These are phyloP conservation scores for Toxotes jaculatrix DNA, from an alignment of 2,113 vertebrate species.

Conservation along the genomic window DNA sequence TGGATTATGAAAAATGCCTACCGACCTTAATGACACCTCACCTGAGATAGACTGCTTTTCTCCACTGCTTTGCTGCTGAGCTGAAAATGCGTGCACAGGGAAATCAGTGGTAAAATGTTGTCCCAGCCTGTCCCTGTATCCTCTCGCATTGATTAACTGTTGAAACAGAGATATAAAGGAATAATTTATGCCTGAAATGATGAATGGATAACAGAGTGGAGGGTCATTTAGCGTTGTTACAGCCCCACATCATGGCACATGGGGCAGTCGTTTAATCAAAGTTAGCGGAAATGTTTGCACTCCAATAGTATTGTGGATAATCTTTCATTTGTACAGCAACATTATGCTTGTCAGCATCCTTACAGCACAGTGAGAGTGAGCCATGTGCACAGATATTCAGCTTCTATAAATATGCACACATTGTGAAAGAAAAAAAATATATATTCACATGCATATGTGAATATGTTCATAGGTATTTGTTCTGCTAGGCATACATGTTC, in stretches of 20 bases:
- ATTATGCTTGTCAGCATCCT: not conserved
- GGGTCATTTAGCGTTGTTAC: slow-evolving; percentile 36
- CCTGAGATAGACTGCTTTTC: slow-evolving; percentile 65
- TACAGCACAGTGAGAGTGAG: not conserved
- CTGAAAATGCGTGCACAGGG: slow-evolving; percentile 65
- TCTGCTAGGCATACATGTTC: too few species aligned
- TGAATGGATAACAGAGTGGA: slow-evolving; percentile 41
- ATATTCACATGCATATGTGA: too few species aligned
- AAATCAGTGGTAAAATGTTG: slow-evolving; percentile 69
- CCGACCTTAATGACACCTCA: slow-evolving; percentile 71
- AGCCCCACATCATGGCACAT: slow-evolving; percentile 7
- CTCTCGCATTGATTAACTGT: slow-evolving; percentile 66
- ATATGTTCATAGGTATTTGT: too few species aligned
- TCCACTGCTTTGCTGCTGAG: slow-evolving; percentile 17
- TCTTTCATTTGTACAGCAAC: slow-evolving; percentile 24
- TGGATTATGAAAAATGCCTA: slow-evolving; percentile 74
- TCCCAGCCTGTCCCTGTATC: slow-evolving; percentile 53
- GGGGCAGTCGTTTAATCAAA: slow-evolving; percentile 20
- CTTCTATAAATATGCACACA: not conserved
- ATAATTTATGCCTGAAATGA: slow-evolving; percentile 53
- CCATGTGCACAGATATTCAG: not conserved
- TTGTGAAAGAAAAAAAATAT: not conserved
- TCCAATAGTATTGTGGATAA: not conserved
- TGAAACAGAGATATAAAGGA: slow-evolving; percentile 39
- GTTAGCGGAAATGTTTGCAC: slow-evolving; percentile 29